Percentiles rank a stretch among this genome's conserved stretches.
phyloP scores from a whole-genome alignment of 2,888 invertebrate genomes.

The Monopis laevigella region DNA sequence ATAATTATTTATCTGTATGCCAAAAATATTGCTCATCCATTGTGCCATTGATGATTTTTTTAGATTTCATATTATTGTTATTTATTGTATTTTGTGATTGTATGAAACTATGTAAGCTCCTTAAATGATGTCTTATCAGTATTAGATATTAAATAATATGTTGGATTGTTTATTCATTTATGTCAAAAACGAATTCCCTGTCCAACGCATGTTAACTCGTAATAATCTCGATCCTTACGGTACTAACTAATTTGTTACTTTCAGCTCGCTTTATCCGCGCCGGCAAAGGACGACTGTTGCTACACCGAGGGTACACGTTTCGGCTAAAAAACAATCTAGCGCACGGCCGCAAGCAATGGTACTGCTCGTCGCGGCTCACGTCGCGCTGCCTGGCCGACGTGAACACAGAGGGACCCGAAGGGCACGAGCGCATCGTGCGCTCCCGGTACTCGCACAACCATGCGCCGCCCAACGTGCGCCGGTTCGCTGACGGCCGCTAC shows the following conservation, averaged over 20 bases:
- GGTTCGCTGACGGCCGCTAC: conserved; percentile 58
- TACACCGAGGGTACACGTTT: conserved; percentile 59
- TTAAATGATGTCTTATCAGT: background rate
- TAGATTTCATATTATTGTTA: too few relatives aligned
- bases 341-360: conserved; percentile 63
- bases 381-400: conserved; percentile 60
- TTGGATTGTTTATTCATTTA: conserved; percentile 3
- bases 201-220: too few relatives aligned
- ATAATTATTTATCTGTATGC: too few relatives aligned
- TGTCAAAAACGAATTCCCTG: background rate
- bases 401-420: conserved; percentile 60
- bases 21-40: too few relatives aligned
- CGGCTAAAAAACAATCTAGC: conserved; percentile 60
- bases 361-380: conserved; percentile 57
- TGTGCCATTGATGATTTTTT: too few relatives aligned
- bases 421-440: conserved; percentile 58
- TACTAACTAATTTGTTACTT: conserved; percentile 11
- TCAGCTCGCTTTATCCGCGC: conserved; percentile 60
- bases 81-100: too few relatives aligned
- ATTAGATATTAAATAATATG: conserved; percentile 4
- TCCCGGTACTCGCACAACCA: conserved; percentile 60
- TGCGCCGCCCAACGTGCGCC: conserved; percentile 58
- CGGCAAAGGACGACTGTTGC: conserved; percentile 52
- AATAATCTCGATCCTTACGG: background rate
- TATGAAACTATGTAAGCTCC: too few relatives aligned